A percentile compares a stretch with the other conserved stretches of the same genome.
Conservation (phyloP, 2,797 vertebrate species). For the Ceryle rudis region DNA sequence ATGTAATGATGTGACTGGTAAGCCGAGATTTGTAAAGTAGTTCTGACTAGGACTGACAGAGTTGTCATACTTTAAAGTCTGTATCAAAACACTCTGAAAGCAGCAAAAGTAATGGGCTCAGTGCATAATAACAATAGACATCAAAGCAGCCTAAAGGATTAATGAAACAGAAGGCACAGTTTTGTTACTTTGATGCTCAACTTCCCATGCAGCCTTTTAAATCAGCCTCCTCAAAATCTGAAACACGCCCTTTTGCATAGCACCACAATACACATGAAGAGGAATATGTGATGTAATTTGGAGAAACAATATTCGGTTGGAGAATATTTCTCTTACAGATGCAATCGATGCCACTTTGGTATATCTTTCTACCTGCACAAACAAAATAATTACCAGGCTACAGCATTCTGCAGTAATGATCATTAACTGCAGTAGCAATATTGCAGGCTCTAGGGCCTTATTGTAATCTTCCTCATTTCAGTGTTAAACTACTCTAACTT, state of each 20-base stretch:
- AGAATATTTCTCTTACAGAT: conserved; percentile 19
- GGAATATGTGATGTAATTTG: neutral
- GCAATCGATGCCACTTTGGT: neutral
- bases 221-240: neutral
- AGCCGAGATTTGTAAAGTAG: neutral
- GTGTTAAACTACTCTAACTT: conserved; percentile 62
- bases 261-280: neutral
- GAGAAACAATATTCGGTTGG: neutral
- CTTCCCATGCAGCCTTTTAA: conserved; percentile 12
- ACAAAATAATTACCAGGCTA: conserved; percentile 45
- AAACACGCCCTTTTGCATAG: neutral
- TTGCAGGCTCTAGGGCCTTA: conserved; percentile 62
- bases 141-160: neutral
- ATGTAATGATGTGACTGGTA: neutral
- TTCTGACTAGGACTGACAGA: neutral
- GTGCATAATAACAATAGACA: neutral
- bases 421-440: conserved; percentile 65
- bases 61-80: neutral
- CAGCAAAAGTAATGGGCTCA: neutral
- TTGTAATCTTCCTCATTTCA: conserved; percentile 65
- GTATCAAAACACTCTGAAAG: neutral
- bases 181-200: neutral
- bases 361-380: conserved; percentile 22
- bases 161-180: conserved; percentile 8
- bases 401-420: conserved; percentile 62